phyloP scores from a whole-genome alignment of 2,113 vertebrate genomes.

The Callospermophilus lateralis region DNA sequence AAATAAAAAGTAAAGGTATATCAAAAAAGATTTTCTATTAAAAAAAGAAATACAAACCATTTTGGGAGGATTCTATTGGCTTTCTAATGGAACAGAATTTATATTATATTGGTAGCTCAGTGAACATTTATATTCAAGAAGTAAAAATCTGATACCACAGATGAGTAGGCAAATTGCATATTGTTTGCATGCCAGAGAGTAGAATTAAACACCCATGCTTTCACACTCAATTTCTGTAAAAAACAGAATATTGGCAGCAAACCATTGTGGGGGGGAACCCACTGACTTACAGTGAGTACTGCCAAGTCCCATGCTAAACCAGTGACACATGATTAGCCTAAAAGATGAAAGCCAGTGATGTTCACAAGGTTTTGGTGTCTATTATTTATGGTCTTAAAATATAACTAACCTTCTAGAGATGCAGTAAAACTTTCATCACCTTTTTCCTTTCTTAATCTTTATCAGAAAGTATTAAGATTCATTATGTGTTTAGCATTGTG shows the following conservation, averaged over 20 bases:
- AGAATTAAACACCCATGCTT: conserved; percentile 64
- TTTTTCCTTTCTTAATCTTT: conserved; percentile 44
- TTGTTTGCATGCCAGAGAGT: conserved; percentile 39
- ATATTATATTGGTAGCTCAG: conserved; percentile 44
- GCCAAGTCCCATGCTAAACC: conserved; percentile 13
- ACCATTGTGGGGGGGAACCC: neutral
- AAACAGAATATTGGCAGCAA: conserved; percentile 69
- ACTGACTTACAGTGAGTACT: conserved; percentile 43
- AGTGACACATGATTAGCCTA: conserved; percentile 31
- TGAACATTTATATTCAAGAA: conserved; percentile 61
- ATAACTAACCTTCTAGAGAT: neutral
- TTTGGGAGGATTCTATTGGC: conserved; percentile 52
- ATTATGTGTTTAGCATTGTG: conserved; percentile 29
- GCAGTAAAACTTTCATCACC: conserved; percentile 5
- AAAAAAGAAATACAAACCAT: neutral
- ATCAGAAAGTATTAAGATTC: conserved; percentile 45
- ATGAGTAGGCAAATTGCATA: conserved; percentile 64
- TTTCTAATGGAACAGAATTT: conserved; percentile 57
- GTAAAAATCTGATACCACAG: conserved; percentile 60
- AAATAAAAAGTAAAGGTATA: too few relatives aligned
- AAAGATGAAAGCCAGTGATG: conserved; percentile 34
- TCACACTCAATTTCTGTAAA: conserved; percentile 64
- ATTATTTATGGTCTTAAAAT: conserved; percentile 48
- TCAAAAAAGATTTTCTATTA: too few relatives aligned
- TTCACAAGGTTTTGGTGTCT: neutral